These are phyloP conservation scores for Martes flavigula DNA, from an alignment of 2,797 vertebrate genomes.

Conservation along the genomic window DNA sequence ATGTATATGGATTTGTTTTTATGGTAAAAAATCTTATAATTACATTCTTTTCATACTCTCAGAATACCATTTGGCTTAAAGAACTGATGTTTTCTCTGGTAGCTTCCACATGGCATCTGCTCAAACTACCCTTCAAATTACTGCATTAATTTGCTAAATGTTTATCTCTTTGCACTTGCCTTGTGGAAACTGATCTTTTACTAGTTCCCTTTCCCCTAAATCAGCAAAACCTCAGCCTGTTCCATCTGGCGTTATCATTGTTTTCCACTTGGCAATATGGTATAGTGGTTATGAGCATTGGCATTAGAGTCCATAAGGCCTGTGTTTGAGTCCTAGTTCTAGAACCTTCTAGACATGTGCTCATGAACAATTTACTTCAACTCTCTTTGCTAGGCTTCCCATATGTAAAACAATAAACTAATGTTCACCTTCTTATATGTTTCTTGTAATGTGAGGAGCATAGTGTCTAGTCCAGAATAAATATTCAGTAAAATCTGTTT, in stretches of 20 bases:
- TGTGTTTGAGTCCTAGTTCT: background rate
- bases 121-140: conserved; percentile 64
- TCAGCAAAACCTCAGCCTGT: conserved; percentile 34
- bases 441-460: background rate
- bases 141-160: conserved; percentile 73
- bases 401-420: background rate
- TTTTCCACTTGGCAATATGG: background rate
- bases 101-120: conserved; percentile 69
- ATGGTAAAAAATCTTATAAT: conserved; percentile 72
- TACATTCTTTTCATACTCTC: conserved; percentile 67
- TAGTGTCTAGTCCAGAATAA: background rate
- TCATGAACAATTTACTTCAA: background rate
- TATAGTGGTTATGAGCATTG: background rate
- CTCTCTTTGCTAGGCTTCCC: background rate
- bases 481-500: background rate
- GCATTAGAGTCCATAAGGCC: background rate
- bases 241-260: conserved; percentile 50
- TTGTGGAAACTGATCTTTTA: conserved; percentile 65
- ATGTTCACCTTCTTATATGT: background rate
- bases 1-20: conserved; percentile 67
- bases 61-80: conserved; percentile 73
- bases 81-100: conserved; percentile 72
- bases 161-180: conserved; percentile 63
- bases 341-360: background rate
- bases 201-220: conserved; percentile 52